These are phyloP conservation scores for Myotis planiceps DNA, from an alignment of 2,797 vertebrate species.

Conservation along the genomic window DNA sequence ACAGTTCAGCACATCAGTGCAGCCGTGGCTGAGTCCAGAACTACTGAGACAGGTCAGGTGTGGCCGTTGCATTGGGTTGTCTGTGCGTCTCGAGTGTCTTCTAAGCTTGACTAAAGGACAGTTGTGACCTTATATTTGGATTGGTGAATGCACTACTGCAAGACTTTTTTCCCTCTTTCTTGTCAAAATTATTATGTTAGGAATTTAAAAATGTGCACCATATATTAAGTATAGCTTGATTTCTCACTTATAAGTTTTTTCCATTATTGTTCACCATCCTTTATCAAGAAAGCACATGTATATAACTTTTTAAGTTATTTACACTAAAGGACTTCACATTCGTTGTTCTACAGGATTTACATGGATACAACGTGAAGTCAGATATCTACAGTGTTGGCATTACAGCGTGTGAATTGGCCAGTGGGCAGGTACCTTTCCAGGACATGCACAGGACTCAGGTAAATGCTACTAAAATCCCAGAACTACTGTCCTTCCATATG, in stretches of 20 bases:
- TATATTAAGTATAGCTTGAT: conserved; percentile 43
- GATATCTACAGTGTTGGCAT: conserved; percentile 99
- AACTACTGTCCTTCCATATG: not conserved
- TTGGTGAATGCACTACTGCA: conserved; percentile 55
- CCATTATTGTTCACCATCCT: not conserved
- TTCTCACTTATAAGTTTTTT: not conserved
- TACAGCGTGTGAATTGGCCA: conserved; percentile 96
- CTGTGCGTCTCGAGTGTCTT: conserved; percentile 71
- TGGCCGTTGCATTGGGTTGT: conserved; percentile 70
- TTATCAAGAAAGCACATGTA: conserved; percentile 44
- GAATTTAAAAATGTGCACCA: conserved; percentile 15
- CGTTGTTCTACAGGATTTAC: conserved; percentile 91
- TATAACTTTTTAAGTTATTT: not conserved
- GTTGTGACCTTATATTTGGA: conserved; percentile 47
- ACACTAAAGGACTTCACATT: conserved; percentile 56
- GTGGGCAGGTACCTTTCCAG: conserved; percentile 96
- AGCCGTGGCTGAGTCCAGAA: conserved; percentile 99
- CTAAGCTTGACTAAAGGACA: conserved; percentile 63
- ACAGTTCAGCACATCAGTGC: conserved; percentile 94
- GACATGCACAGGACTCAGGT: conserved; percentile 98
- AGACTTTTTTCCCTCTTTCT: conserved; percentile 49
- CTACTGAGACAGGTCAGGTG: conserved; percentile 95
- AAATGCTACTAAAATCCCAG: conserved; percentile 55
- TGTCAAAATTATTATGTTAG: conserved; percentile 53
- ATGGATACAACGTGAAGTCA: conserved; percentile 97